Evolutionary conservation across 2,797 vertebrate genomes (phyloP).

Genomic region (Pterois miles): DNA sequence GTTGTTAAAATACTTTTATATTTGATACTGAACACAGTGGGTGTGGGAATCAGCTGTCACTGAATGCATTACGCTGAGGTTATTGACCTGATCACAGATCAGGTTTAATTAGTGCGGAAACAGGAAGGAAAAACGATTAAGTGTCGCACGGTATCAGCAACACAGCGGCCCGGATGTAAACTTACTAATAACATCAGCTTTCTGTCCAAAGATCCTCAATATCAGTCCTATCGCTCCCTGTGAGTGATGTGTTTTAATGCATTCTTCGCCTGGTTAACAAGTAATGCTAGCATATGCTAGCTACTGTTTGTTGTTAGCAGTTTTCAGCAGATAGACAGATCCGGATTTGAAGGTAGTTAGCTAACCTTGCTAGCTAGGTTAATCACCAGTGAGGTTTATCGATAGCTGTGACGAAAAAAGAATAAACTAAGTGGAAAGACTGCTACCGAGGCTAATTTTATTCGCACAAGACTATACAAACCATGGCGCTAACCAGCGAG

Average conservation of each 20-base stretch:
- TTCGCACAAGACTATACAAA: not conserved
- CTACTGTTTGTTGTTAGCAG: conserved; percentile 19
- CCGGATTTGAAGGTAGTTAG: not conserved
- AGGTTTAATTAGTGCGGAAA: not conserved
- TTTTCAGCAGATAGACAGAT: conserved; percentile 32
- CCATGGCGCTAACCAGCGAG: not conserved
- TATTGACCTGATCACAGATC: not conserved
- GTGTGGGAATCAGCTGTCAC: not conserved
- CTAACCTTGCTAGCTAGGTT: not conserved
- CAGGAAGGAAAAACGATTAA: not conserved
- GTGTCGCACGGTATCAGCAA: not conserved
- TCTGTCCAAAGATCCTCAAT: not conserved
- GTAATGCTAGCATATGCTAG: not conserved
- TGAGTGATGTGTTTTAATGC: not conserved
- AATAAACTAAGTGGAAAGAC: fast-evolving
- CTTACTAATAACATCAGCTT: not conserved
- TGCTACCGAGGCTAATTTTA: fast-evolving
- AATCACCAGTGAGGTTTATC: fast-evolving
- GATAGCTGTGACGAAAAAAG: fast-evolving
- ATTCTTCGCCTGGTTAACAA: not conserved
- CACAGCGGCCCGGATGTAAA: not conserved
- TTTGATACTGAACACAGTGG: not conserved
- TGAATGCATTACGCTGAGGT: not conserved
- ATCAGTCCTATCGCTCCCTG: not conserved
- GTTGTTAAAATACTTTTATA: not conserved